A percentile compares a stretch with the other conserved stretches of the same genome.
These are phyloP conservation scores for Pseudocheirus occidentalis DNA, from an alignment of 2,797 vertebrate genomes.

Conservation along the genomic window DNA sequence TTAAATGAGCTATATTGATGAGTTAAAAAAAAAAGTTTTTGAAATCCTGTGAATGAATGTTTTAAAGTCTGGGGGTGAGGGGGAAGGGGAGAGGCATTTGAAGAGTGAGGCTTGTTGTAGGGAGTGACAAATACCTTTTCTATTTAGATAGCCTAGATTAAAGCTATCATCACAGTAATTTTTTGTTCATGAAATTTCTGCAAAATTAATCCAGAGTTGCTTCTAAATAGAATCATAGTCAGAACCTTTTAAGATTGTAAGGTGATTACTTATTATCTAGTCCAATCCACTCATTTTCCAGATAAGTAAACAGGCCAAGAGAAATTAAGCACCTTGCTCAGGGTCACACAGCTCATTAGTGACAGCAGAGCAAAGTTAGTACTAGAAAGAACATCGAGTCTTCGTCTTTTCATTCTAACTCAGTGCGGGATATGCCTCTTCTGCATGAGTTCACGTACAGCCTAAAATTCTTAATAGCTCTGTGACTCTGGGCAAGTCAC, in stretches of 20 bases:
- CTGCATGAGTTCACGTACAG: background rate
- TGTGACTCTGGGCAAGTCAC: background rate
- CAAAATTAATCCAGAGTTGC: background rate
- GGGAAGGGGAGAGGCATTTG: background rate
- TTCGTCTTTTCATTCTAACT: background rate
- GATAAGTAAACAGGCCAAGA: background rate
- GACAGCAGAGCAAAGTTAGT: background rate
- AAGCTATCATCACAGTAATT: background rate
- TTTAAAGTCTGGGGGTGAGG: background rate
- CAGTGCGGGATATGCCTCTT: background rate
- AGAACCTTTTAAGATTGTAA: background rate
- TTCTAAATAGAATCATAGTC: background rate
- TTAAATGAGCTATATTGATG: background rate
- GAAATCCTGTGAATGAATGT: background rate
- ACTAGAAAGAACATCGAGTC: background rate
- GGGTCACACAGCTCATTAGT: background rate
- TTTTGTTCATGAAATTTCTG: background rate
- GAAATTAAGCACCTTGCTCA: background rate
- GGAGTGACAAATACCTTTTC: background rate
- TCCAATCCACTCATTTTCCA: background rate
- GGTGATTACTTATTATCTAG: background rate
- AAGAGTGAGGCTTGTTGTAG: background rate
- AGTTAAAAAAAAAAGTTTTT: background rate
- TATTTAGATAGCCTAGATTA: background rate
- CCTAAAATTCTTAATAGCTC: background rate